Evolutionary conservation across 92 coral and sea anemone species (phyloP).

Genomic region (Anthopleura xanthogrammica): DNA sequence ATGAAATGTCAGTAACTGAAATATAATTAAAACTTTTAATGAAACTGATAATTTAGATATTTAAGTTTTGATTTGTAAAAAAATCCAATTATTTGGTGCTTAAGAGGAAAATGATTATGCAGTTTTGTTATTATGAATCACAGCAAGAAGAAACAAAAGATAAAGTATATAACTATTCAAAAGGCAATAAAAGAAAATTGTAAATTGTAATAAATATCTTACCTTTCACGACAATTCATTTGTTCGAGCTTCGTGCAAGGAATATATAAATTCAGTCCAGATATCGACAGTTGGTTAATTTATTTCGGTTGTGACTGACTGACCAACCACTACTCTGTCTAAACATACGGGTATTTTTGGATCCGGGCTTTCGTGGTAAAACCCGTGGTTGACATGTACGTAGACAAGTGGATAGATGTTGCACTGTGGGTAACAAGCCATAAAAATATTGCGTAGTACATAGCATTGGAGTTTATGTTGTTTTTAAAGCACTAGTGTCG

Average conservation of each 20-base stretch:
- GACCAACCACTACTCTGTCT: neutral
- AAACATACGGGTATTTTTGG: slow-evolving; percentile 9
- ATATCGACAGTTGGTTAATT: neutral
- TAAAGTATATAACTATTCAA: neutral
- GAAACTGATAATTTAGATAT: neutral
- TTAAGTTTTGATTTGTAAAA: neutral
- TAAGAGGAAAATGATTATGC: neutral
- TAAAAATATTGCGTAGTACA: too few species aligned
- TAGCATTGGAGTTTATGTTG: too few species aligned
- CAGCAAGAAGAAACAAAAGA: neutral
- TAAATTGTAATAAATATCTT: neutral
- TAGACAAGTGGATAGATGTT: neutral
- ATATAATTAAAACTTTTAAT: neutral
- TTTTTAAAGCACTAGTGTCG: too few species aligned
- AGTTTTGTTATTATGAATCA: neutral
- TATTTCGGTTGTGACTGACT: neutral
- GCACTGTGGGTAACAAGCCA: neutral
- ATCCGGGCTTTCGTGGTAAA: neutral
- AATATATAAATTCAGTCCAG: neutral
- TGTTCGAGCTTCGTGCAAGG: neutral
- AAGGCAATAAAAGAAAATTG: neutral
- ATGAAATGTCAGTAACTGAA: neutral
- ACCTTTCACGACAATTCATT: neutral
- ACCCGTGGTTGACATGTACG: neutral
- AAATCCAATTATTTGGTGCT: neutral